Base-by-base conservation (phyloP, 2,797 vertebrate species). In the Novumbra hubbsi region DNA sequence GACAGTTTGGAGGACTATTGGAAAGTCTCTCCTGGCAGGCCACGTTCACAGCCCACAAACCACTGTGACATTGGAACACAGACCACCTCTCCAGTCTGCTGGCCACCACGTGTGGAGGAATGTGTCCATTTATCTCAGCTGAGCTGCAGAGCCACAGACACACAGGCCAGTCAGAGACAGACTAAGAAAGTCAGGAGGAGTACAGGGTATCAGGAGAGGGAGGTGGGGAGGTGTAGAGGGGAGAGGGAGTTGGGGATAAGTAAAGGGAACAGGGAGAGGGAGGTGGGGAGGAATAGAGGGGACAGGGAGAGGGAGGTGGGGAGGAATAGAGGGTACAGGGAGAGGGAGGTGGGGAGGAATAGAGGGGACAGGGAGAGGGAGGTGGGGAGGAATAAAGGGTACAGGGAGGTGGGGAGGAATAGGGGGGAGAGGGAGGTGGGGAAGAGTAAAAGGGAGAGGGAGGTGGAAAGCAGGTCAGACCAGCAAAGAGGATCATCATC, bases 1-100 rank as follows among this genome's bases (percentile, higher is more conserved):
- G 78, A 86, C 60, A 67, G 15, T 71, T 77, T 57, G 12, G 87
- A 88, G 65, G 86, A 81, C n/a, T 65, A 4, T n/a, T 55, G 19
- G 50, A 21, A 55, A 8, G n/a, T 19, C 2, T 52, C 52, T 71
- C 71, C 71, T 14, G 72, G 57, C 48, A 4, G 16, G 16, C 17
- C 16, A 15, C 48, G 17, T 52, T 52, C 15, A 55, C 50, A 55
- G 11, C 55, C 55, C 55, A 57, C 8, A 21, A 24, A 27, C 55
- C 21, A 12, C 55, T 60, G 55, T 60, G 55, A 60, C 21, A 24
- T 60, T 27, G 55, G 55, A 60, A 60, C 55, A 60, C 55, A 60
- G 55, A 60, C 55, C 21, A 24, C 55, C 55, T 24, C n/a, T n/a
- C 19, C n/a, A 19, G 73, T 72, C 60, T 0, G 82, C 19, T 17